Evolutionary conservation across 1,140 invertebrate genomes (phyloP), one percentile per base, ranked within the genome.

Genomic region (Nasonia longicornis): DNA sequence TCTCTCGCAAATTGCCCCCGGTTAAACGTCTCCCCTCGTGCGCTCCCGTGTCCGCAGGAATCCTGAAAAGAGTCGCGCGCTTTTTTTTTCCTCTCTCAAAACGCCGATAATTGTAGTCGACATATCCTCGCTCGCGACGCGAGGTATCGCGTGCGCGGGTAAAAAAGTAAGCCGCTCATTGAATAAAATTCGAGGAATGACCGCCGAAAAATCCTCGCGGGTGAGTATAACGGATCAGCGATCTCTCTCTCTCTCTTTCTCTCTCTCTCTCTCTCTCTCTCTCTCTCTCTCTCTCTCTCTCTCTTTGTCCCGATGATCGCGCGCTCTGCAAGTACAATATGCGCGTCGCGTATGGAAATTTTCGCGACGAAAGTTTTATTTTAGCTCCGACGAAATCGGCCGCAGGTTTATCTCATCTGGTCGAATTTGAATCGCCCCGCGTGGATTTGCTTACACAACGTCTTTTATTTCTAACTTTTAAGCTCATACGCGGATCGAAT

Each of bases 1-100:
- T 74, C 48, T 74, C 71, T 74, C 71, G 63, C 31, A 80, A 80
- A 80, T 80, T 80, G 66, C 64, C 29, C 26, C 58, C 45, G 77
- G 26, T 52, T 67, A 66, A 74, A 67, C 42, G 38, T 16, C 77
- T 29, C 0, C 7, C 26, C 79, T n/a, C 63, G 64, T 79, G 66
- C 52, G 63, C 26, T 26, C 26, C 26, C 4, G 31, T 35, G 31
- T 35, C 31, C 45, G 70, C 31, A 35, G 22, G 20, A 16, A 31
- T 35, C 42, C 38, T n/a, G 79, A 80, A 80, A 75, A 76, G 52
- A 58, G 26, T 29, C 45, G 45, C 2, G 29, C 10, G 38, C 38
- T 7, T 42, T n/a, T 58, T 58, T 58, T 58, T 4, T 58, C 20
- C 71, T 42, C 38, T 78, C 48, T 69, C 26, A 48, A 77, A 48